Evolutionary conservation across 2,888 invertebrate species (phyloP), one percentile per base, ranked within the genome.

Genomic region (Heliothis peltigera): DNA sequence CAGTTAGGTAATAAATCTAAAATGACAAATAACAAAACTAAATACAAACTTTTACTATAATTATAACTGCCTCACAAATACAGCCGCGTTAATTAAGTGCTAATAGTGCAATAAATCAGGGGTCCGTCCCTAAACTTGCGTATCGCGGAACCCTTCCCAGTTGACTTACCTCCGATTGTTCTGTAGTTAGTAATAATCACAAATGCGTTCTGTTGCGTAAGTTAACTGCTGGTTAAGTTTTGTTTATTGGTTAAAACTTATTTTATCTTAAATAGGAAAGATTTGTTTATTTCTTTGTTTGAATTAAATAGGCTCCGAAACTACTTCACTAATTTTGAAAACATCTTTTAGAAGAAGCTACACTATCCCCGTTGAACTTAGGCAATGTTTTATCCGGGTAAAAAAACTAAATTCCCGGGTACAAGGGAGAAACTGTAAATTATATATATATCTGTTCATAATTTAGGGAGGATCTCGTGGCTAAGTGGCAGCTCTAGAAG

Each of bases 61-160:
- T 42, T 8, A 18, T 49, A 8, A 61, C 21, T 21, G 2, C 43
- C 0, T 7, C 5, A 8, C 0, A 2, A 18, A 6, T 2, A 18
- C 4, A 35, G 39, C 39, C 32, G 1, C 5, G 1, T 32, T 25
- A 18, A 19, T 70, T 8, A 25, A 53, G 17, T 60, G 8, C 52
- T 55, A 47, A 42, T 28, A 55, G 28, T 32, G 28, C 43, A 55
- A 22, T 72, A 65, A 72, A 52, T 70, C 52, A 72, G 39, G 18
- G 4, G 0, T 4, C 19, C 28, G 8, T 28, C 32, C 59, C 28
- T 8, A 59, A 66, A 73, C 59, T 66, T 48, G 18, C 10, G 32
- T 7, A 22, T 42, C 8, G 4, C 32, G 5, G 32, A 63, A 52
- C 56, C 70, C 46, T 51, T 72, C 56, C 51, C 43, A n/a, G 52